Base-by-base conservation (phyloP, 2,113 vertebrate species). In the Perca schrenkii region DNA sequence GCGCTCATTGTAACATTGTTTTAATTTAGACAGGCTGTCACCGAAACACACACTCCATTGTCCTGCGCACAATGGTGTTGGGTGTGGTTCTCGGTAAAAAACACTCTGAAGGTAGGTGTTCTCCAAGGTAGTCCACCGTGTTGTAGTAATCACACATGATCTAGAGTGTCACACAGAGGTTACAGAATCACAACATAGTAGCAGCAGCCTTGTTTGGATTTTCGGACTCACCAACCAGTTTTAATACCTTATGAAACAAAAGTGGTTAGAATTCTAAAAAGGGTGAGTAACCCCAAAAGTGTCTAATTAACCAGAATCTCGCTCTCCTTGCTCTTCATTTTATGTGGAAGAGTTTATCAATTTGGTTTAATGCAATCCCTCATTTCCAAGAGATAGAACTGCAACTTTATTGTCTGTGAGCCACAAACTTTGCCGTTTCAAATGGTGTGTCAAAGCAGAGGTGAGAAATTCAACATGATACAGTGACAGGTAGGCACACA, bases 51-150 rank as follows among this genome's bases (percentile, higher is more conserved):
- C 71, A 81, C 56, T 11, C 62, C 60, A 79, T 90, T 86, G 86
- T 89, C 47, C 1, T 2, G 19, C 1, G 19, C 62, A 83, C 83
- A 86, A 83, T 79, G 74, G 8, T 7, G 64, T 13, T 52, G 86
- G 86, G 89, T 74, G 90, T 87, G 91, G 86, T 61, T 69, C 83
- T 53, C 1, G 47, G 63, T 49, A 50, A 19, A 65, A 34, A 84
- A 77, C 83, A 56, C 74, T 88, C 86, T 49, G 8, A 79, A 86
- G 86, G 70, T 62, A 80, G 57, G 68, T 80, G 75, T 77, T 84
- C 36, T 81, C 28, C 74, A 6, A 63, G 16, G 62, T 60, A 80
- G 72, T 60, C 65, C 8, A 1, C 31, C 6, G 16, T 79, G 61
- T 79, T 69, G 62, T 31, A 58, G 57, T 82, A 82, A 80, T 84